Percentiles rank a stretch among this genome's conserved stretches.
These are phyloP conservation scores for Heliconius melpomene DNA, from an alignment of 1,140 invertebrate genomes.

Conservation along the genomic window DNA sequence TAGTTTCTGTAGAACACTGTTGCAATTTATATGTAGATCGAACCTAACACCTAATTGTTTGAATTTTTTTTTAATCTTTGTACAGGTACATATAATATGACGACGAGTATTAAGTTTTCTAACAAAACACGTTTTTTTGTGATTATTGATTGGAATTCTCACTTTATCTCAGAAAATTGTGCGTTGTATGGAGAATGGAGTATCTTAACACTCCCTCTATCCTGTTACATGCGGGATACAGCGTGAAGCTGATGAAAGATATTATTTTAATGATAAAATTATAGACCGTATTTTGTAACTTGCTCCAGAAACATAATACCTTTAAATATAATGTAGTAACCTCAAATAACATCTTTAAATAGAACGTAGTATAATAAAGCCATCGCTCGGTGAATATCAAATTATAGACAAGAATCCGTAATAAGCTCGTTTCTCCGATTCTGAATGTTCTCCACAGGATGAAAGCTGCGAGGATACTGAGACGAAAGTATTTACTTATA, in stretches of 20 bases:
- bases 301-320: slow-evolving; percentile 19
- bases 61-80: too few species aligned
- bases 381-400: background rate
- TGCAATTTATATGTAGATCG: background rate
- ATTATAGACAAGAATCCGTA: slow-evolving; percentile 8
- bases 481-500: background rate
- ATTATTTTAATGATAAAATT: too few species aligned
- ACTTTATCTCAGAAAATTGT: too few species aligned
- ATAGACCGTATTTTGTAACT: too few species aligned
- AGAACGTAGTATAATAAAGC: background rate
- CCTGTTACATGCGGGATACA: background rate
- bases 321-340: background rate
- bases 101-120: too few species aligned
- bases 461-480: background rate
- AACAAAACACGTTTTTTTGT: too few species aligned
- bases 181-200: background rate
- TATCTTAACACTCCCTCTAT: background rate
- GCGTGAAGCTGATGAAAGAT: background rate
- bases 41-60: too few species aligned
- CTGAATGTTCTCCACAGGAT: background rate
- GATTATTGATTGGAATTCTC: too few species aligned
- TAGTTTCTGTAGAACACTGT: background rate
- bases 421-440: background rate
- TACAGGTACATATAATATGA: too few species aligned
- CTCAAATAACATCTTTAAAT: background rate